These are phyloP conservation scores for Poeciliopsis turrubarensis DNA, from an alignment of 2,113 vertebrate genomes.

Conservation along the genomic window DNA sequence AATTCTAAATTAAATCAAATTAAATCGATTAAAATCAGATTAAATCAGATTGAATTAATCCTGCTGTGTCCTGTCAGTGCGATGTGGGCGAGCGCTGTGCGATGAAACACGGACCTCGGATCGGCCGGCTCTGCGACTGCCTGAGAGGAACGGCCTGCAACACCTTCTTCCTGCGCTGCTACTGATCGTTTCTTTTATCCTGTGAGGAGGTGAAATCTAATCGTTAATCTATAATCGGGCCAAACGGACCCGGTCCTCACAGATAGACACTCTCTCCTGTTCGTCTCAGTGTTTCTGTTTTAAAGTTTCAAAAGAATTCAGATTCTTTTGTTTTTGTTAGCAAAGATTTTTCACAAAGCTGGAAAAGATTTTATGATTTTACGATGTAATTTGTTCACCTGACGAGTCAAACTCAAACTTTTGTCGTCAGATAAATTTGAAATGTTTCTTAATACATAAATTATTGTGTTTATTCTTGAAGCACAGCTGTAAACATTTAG, in stretches of 20 bases:
- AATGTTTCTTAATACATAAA: background rate
- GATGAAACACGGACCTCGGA: slow-evolving; percentile 82
- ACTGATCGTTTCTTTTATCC: slow-evolving; percentile 63
- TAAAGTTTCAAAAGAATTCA: slow-evolving; percentile 24
- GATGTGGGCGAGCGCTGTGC: slow-evolving; percentile 83
- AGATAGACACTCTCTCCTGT: slow-evolving; percentile 14
- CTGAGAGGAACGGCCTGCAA: slow-evolving; percentile 82
- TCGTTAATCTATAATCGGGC: background rate
- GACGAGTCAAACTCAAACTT: background rate
- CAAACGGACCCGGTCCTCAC: slow-evolving; percentile 17
- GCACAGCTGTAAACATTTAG: background rate
- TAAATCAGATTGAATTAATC: background rate
- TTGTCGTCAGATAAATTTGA: background rate
- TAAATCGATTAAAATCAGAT: too few relatives aligned
- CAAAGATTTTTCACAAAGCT: slow-evolving; percentile 67
- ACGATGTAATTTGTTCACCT: background rate
- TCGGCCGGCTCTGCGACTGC: slow-evolving; percentile 85
- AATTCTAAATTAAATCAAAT: too few relatives aligned
- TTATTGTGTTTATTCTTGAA: background rate
- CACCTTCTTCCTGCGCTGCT: slow-evolving; percentile 85
- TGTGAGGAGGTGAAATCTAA: background rate
- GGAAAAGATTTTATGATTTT: slow-evolving; percentile 13
- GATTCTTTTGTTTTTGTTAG: slow-evolving; percentile 71
- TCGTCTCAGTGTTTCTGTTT: slow-evolving; percentile 36
- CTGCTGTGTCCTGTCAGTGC: slow-evolving; percentile 62